Percentiles rank a stretch among this genome's conserved stretches.
phyloP scores from a whole-genome alignment of 2,888 invertebrate genomes.

The Troides oblongomaculatus region DNA sequence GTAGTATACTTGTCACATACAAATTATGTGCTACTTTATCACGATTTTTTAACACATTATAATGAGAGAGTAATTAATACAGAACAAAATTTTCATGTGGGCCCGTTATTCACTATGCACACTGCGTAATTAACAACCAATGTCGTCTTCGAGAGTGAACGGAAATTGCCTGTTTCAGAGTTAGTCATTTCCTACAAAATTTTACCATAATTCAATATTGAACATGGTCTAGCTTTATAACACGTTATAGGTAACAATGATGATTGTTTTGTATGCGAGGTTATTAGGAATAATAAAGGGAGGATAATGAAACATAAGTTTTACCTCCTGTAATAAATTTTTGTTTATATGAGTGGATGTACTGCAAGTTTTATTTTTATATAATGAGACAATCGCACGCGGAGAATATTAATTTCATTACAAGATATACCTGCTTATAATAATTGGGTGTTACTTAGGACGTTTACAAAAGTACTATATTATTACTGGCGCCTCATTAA shows the following conservation, averaged over 20 bases:
- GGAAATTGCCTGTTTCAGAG: constrained; percentile 29
- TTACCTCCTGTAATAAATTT: too few relatives aligned
- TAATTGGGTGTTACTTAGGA: too few relatives aligned
- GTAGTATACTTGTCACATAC: too few relatives aligned
- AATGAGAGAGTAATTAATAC: not conserved
- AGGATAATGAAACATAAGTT: not conserved
- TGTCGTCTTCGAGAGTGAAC: constrained; percentile 6
- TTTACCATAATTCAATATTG: constrained; percentile 10
- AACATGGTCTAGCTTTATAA: not conserved
- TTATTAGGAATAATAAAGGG: not conserved
- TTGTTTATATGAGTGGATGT: too few relatives aligned
- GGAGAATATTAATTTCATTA: too few relatives aligned
- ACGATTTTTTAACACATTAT: too few relatives aligned
- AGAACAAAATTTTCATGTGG: not conserved
- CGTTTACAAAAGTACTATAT: too few relatives aligned
- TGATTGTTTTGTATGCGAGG: not conserved
- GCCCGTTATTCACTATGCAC: constrained; percentile 7
- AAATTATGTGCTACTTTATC: too few relatives aligned
- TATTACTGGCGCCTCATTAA: too few relatives aligned
- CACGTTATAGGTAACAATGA: not conserved
- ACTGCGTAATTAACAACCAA: constrained; percentile 21
- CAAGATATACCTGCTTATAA: too few relatives aligned
- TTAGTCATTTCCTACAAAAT: constrained; percentile 29
- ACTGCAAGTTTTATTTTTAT: too few relatives aligned
- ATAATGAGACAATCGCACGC: too few relatives aligned